Conservation (phyloP, 2,797 vertebrate species). For the Dermochelys coriacea region DNA sequence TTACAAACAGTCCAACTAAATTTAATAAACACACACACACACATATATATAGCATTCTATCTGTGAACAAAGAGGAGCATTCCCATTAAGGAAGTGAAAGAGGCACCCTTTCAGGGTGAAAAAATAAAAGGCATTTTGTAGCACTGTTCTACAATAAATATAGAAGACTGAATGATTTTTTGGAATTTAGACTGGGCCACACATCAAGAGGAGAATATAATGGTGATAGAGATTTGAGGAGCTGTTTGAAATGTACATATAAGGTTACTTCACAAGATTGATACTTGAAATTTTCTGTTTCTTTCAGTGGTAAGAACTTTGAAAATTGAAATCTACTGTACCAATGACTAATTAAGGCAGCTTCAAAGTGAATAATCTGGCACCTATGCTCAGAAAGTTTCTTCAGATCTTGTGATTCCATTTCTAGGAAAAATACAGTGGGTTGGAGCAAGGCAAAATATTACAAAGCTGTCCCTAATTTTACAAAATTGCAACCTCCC, state of each 20-base stretch:
- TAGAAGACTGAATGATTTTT: background rate
- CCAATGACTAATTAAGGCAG: background rate
- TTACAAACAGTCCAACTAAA: slow-evolving; percentile 14
- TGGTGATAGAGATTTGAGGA: background rate
- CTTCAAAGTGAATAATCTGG: slow-evolving; percentile 18
- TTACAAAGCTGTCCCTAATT: background rate
- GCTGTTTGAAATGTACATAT: background rate
- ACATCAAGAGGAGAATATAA: slow-evolving; percentile 26
- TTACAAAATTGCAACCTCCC: background rate
- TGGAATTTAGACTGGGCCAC: slow-evolving; percentile 7
- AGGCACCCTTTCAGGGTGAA: background rate
- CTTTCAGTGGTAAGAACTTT: slow-evolving; percentile 32
- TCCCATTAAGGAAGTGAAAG: slow-evolving; percentile 10
- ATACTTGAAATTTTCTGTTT: slow-evolving; percentile 19
- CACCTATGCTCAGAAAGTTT: background rate
- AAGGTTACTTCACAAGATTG: background rate
- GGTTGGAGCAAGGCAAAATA: background rate
- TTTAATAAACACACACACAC: background rate
- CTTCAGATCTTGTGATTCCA: background rate
- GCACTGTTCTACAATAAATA: background rate
- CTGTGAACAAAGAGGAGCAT: background rate
- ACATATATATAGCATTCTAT: background rate
- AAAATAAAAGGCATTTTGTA: background rate
- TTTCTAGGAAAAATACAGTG: background rate
- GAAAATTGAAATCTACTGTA: slow-evolving; percentile 17